Base-by-base conservation (phyloP, 2,113 vertebrate genomes). In the Astatotilapia flaviijosephi region DNA sequence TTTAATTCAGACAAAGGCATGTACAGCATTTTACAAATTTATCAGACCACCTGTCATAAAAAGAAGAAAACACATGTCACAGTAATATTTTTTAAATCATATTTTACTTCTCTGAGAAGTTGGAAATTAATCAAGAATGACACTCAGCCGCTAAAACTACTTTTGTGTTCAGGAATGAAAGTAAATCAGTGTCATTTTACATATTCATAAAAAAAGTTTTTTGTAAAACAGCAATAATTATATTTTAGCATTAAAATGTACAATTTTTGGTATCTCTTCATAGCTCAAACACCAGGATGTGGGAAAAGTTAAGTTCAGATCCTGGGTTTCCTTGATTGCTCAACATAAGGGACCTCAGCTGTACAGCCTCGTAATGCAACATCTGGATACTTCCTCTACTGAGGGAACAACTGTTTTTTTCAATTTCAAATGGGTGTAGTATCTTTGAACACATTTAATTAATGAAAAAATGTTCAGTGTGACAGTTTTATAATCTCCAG, bases 361-460 rank as follows among this genome's bases (percentile, higher is more conserved):
- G 53, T 19, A 35, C 15, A 0, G 9, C 58, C 9, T 35, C 0
- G 23, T 19, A 42, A 3, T 58, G 40, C 21, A 42, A 28, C 23
- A 40, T 62, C 28, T 10, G 55, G 17, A 14, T 17, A 23, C 31
- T 82, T 23, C 80, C 80, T 28, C 56, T 31, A 4, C 5, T 28
- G 47, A 62, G 11, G 17, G n/a, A 70, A 70, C 37, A 70, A 2
- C 37, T 9, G 12, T 68, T 40, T 40, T 40, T 68, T 68, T 2
- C 0, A 1, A 42, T 73, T 73, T 73, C 13, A 26, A 28, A 47
- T 73, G 0, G 0, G 21, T 11, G 68, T 73, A 0, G 14, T 73
- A 2, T 47, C 21, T 45, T 73, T 7, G 9, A 45, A 15, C 68
- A 26, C 14, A 6, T 17, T 73, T 45, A 45, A 45, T 73, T 45